Conservation (phyloP, 2,113 vertebrate genomes). For the Raja brachyura region DNA sequence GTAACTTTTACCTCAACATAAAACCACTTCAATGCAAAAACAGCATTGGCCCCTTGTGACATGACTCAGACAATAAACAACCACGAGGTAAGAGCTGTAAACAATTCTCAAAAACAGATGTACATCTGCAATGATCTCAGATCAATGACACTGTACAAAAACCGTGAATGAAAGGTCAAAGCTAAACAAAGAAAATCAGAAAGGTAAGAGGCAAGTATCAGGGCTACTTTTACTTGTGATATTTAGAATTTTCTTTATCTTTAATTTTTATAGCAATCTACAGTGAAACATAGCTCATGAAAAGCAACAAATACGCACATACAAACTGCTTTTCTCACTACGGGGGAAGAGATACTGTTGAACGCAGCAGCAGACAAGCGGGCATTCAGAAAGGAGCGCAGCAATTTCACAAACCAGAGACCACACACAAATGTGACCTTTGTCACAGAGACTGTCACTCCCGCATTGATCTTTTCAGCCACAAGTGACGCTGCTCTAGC, state of each 20-base stretch:
- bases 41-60: neutral
- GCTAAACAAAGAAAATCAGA: neutral
- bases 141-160: neutral
- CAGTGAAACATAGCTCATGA: neutral
- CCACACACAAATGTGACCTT: too few relatives aligned
- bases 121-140: neutral
- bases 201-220: neutral
- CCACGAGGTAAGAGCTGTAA: neutral
- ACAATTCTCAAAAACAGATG: neutral
- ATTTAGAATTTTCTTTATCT: neutral
- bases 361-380: too few relatives aligned
- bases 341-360: too few relatives aligned
- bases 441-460: too few relatives aligned
- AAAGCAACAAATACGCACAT: neutral
- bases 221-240: neutral
- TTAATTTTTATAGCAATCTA: neutral
- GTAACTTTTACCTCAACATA: neutral
- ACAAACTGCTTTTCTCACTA: neutral
- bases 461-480: too few relatives aligned
- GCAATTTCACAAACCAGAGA: too few relatives aligned
- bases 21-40: neutral
- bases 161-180: neutral
- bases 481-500: too few relatives aligned
- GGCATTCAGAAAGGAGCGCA: too few relatives aligned
- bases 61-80: neutral